Base-by-base conservation (phyloP, 2,797 vertebrate species). In the Eulemur rubriventer region DNA sequence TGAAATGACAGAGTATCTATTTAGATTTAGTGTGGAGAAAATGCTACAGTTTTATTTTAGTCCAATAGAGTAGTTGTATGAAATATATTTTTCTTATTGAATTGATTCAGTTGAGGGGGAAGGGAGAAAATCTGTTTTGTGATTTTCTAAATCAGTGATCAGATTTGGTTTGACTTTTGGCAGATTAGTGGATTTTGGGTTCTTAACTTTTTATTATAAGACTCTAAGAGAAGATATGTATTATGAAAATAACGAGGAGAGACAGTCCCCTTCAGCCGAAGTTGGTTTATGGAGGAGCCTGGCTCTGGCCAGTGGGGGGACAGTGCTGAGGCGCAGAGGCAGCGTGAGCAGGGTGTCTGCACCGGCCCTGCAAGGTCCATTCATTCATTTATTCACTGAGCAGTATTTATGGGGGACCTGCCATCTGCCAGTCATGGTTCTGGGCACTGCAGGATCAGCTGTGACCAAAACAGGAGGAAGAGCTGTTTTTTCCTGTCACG, bases 51-150 rank as follows among this genome's bases (percentile, higher is more conserved):
- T 87, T 14, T 52, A 9, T n/a, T 73, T 35, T 73, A 72, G 41
- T 63, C 50, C 26, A 41, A 5, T 50, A 18, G 50, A 79, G 18
- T 30, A 41, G 52, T 59, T 69, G 4, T n/a, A 41, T 63, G 41
- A 88, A 75, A 75, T 75, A 20, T 1, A 10, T 89, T 55, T 80
- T 75, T 89, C 59, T 90, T 85, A 59, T n/a, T 43, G 61, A 78
- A 70, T 59, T 78, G 20, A 16, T 48, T 83, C 46, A 69, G 3
- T 82, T 80, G 5, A 26, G 67, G 46, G 30, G n/a, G 30, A 57
- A 87, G 57, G 13, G 48, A 90, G 63, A 46, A 9, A 43, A 52
- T 75, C 13, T 59, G 16, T 35, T n/a, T n/a, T 82, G 17, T 80
- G 48, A 30, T 35, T 73, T 55, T 30, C 35, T 35, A 69, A 52